phyloP scores from a whole-genome alignment of 2,888 invertebrate genomes.

The Parnassius orleans region DNA sequence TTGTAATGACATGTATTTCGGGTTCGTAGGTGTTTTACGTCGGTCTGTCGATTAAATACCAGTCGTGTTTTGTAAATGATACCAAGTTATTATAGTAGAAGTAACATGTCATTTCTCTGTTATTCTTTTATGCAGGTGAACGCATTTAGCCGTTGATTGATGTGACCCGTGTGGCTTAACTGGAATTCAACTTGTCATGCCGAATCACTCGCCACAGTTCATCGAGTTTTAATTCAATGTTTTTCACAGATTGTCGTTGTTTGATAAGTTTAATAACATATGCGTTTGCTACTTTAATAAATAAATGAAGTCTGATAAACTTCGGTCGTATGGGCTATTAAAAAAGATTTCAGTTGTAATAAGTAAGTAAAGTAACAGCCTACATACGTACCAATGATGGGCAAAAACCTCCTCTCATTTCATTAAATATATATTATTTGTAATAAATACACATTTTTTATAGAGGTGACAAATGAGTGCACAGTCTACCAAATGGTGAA shows the following conservation, averaged over 20 bases:
- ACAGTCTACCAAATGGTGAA: too few relatives aligned
- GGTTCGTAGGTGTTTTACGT: conserved; percentile 5
- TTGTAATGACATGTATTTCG: neutral
- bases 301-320: conserved; percentile 28
- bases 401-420: too few relatives aligned
- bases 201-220: conserved; percentile 55
- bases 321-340: conserved; percentile 1
- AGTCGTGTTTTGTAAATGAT: neutral
- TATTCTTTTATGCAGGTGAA: conserved; percentile 26
- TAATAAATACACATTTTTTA: too few relatives aligned
- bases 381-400: too few relatives aligned
- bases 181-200: conserved; percentile 53
- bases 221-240: conserved; percentile 56
- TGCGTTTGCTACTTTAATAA: conserved; percentile 30
- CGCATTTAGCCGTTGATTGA: conserved; percentile 32
- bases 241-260: conserved; percentile 54
- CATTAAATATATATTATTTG: too few relatives aligned
- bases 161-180: conserved; percentile 45
- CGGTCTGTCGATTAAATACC: conserved; percentile 7
- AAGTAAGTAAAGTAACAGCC: too few relatives aligned
- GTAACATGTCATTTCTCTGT: conserved; percentile 10
- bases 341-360: conserved; percentile 1
- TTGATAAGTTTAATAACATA: conserved; percentile 41
- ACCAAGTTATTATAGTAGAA: conserved; percentile 13
- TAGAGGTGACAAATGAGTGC: too few relatives aligned